These are phyloP conservation scores for Selenia dentaria DNA, from an alignment of 2,888 invertebrate genomes.

Conservation along the genomic window DNA sequence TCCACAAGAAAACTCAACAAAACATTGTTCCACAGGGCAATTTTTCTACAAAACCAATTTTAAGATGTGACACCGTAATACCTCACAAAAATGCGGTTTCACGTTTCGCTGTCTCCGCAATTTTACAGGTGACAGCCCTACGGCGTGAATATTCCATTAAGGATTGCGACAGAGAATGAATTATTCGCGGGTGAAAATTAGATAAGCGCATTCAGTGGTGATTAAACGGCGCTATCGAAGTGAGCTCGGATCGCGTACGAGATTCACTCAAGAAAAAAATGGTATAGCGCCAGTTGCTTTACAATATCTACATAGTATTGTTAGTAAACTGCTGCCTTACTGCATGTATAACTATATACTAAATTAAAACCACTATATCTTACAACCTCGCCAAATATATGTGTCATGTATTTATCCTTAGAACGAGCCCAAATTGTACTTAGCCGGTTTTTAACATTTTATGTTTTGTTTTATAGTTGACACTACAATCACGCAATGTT, in stretches of 20 bases:
- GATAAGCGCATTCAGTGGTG: constrained; percentile 43
- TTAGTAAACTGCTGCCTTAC: constrained; percentile 11
- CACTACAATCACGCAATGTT: too few relatives aligned
- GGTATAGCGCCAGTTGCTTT: neutral
- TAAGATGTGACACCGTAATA: constrained; percentile 37
- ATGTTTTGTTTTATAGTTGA: too few relatives aligned
- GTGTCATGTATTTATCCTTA: too few relatives aligned
- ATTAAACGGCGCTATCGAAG: constrained; percentile 36
- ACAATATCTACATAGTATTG: constrained; percentile 5
- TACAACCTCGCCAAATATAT: too few relatives aligned
- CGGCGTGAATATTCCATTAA: constrained; percentile 56
- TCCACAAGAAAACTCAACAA: constrained; percentile 18
- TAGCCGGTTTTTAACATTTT: too few relatives aligned
- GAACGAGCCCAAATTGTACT: too few relatives aligned
- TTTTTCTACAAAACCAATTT: constrained; percentile 37
- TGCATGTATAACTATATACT: too few relatives aligned
- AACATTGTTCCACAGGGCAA: constrained; percentile 26
- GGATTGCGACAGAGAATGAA: constrained; percentile 51
- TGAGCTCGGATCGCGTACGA: constrained; percentile 8
- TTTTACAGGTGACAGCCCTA: constrained; percentile 40
- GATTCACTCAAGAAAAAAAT: constrained; percentile 5
- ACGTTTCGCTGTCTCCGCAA: constrained; percentile 32
- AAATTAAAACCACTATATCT: too few relatives aligned
- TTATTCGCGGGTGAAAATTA: constrained; percentile 50
- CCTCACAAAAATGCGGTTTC: constrained; percentile 37